A percentile compares a stretch with the other conserved stretches of the same genome.
Evolutionary conservation across 1,140 invertebrate genomes (phyloP).

Genomic region (Drosophila mojavensis): DNA sequence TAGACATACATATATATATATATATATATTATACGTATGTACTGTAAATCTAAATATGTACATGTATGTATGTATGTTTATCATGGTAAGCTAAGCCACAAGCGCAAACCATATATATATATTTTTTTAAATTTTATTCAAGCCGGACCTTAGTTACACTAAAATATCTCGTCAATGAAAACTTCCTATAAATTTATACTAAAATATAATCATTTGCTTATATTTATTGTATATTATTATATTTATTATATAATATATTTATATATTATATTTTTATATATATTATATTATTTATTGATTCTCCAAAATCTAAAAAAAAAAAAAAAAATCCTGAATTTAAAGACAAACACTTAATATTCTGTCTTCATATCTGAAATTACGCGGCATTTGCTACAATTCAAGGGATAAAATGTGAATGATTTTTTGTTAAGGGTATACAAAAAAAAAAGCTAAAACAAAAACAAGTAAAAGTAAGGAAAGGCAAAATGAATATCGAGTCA

Average conservation of each 20-base stretch:
- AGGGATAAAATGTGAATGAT: constrained; percentile 2
- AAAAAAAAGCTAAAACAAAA: constrained; percentile 19
- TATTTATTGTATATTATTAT: too few species aligned
- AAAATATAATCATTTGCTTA: too few species aligned
- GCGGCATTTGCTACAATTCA: background rate
- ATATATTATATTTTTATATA: too few species aligned
- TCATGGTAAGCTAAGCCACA: constrained; percentile 60
- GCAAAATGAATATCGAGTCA: constrained; percentile 23
- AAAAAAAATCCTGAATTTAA: background rate
- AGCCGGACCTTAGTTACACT: background rate
- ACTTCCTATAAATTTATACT: too few species aligned
- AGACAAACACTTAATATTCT: background rate
- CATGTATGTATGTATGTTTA: constrained; percentile 6
- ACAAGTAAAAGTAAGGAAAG: constrained; percentile 40
- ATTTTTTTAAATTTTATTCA: constrained; percentile 5
- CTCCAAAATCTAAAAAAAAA: background rate
- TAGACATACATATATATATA: constrained; percentile 8
- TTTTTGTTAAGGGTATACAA: constrained; percentile 4
- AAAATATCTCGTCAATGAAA: background rate
- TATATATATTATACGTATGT: background rate
- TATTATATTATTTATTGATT: too few species aligned
- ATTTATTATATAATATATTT: too few species aligned
- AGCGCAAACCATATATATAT: constrained; percentile 23
- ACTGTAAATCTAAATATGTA: too few species aligned
- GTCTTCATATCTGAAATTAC: background rate